phyloP scores from a whole-genome alignment of 2,113 vertebrate species.

The Petrocephalus microphthalmus region DNA sequence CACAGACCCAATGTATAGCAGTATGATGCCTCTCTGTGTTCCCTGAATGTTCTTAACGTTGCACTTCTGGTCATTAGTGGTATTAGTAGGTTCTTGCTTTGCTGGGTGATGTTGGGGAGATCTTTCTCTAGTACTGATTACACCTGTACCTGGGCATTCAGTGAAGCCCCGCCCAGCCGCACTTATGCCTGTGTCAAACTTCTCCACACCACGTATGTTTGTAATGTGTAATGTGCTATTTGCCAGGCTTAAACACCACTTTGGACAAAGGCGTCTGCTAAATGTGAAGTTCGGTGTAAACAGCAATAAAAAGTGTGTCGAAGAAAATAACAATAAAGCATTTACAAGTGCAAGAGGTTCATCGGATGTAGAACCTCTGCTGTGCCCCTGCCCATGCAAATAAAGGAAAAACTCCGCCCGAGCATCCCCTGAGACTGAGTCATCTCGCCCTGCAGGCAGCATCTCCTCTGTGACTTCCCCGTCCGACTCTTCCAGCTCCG shows the following conservation, averaged over 20 bases:
- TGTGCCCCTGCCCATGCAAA: not conserved
- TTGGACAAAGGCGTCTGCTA: not conserved
- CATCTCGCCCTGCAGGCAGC: conserved; percentile 32
- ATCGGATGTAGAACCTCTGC: not conserved
- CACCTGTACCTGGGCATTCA: not conserved
- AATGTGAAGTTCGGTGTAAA: not conserved
- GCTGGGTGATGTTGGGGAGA: not conserved
- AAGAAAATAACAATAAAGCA: not conserved
- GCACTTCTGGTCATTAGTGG: not conserved
- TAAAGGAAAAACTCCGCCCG: not conserved
- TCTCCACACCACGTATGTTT: not conserved
- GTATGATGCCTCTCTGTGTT: not conserved
- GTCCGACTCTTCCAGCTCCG: conserved; percentile 44
- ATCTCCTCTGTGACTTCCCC: conserved; percentile 17
- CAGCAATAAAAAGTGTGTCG: not conserved
- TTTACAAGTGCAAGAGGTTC: not conserved
- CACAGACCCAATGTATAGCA: not conserved
- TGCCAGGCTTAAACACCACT: not conserved
- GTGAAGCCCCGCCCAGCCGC: not conserved
- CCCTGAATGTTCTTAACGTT: not conserved
- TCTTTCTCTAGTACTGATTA: not conserved
- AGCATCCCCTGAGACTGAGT: not conserved
- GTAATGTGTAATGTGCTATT: not conserved
- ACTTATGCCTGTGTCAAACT: not conserved
- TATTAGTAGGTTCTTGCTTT: not conserved